phyloP scores from a whole-genome alignment of 2,888 invertebrate genomes.

The Pollenia angustigena region DNA sequence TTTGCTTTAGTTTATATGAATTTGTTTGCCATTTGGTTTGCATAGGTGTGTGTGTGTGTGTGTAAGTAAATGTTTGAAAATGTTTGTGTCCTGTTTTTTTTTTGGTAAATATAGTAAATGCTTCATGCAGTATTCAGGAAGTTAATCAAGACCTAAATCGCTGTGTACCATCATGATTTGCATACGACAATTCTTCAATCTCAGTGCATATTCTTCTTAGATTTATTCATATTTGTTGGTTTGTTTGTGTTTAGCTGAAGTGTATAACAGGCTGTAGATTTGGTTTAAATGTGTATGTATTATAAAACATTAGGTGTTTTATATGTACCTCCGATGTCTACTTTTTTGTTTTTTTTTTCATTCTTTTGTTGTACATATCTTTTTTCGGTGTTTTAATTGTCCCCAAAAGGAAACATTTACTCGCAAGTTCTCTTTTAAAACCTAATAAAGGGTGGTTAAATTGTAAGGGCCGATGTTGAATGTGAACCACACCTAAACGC shows the following conservation, averaged over 20 bases:
- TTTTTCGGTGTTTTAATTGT: too few relatives aligned
- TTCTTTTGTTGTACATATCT: too few relatives aligned
- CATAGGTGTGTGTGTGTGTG: neutral
- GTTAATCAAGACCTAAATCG: slow-evolving; percentile 84
- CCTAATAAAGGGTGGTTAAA: too few relatives aligned
- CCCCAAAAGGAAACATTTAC: too few relatives aligned
- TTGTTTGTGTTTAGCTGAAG: neutral
- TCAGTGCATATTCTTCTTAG: neutral
- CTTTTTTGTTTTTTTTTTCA: too few relatives aligned
- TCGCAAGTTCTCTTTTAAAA: too few relatives aligned
- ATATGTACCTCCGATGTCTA: too few relatives aligned
- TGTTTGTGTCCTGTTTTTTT: slow-evolving; percentile 39
- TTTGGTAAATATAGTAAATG: slow-evolving; percentile 80
- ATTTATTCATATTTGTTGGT: slow-evolving; percentile 16
- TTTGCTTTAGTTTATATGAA: slow-evolving; percentile 50
- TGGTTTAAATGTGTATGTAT: too few relatives aligned
- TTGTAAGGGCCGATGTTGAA: too few relatives aligned
- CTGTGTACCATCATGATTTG: slow-evolving; percentile 84
- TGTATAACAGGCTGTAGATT: too few relatives aligned
- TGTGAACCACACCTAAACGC: too few relatives aligned
- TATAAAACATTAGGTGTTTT: too few relatives aligned
- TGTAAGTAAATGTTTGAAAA: neutral
- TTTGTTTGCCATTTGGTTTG: slow-evolving; percentile 47
- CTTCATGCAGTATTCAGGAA: slow-evolving; percentile 83
- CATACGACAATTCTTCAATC: slow-evolving; percentile 75